Percentiles rank a stretch among this genome's conserved stretches.
Evolutionary conservation across 2,797 vertebrate species (phyloP).

Genomic region (Chrosomus eos): DNA sequence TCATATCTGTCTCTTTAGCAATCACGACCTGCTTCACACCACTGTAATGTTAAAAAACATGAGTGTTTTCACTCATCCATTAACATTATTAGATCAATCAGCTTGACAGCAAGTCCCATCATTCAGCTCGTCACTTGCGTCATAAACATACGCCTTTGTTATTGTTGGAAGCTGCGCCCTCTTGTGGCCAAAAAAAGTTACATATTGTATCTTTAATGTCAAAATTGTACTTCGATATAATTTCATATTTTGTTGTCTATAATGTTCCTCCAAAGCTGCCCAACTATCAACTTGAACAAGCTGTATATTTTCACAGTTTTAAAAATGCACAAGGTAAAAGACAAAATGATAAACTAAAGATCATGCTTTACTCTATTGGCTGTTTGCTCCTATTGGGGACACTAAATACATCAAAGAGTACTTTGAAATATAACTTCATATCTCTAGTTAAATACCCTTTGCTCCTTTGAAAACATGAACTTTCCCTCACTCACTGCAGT

Average conservation of each 20-base stretch:
- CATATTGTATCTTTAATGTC: too few relatives aligned
- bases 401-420: neutral
- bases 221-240: neutral
- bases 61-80: too few relatives aligned
- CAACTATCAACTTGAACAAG: neutral
- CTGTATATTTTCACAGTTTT: neutral
- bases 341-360: neutral
- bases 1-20: too few relatives aligned
- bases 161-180: too few relatives aligned
- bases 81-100: too few relatives aligned
- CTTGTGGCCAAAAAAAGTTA: too few relatives aligned
- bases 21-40: too few relatives aligned
- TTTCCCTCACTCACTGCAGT: neutral
- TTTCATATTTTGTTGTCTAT: neutral
- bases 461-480: slow-evolving; percentile 5
- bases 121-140: too few relatives aligned
- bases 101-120: too few relatives aligned
- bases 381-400: neutral
- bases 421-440: neutral
- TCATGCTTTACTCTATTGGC: neutral
- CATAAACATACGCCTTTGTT: too few relatives aligned
- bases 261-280: neutral
- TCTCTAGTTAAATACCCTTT: slow-evolving; percentile 1
- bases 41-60: too few relatives aligned
- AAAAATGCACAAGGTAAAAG: neutral